These are phyloP conservation scores for Tympanuchus pallidicinctus DNA, from an alignment of 2,113 vertebrate genomes.

Conservation along the genomic window DNA sequence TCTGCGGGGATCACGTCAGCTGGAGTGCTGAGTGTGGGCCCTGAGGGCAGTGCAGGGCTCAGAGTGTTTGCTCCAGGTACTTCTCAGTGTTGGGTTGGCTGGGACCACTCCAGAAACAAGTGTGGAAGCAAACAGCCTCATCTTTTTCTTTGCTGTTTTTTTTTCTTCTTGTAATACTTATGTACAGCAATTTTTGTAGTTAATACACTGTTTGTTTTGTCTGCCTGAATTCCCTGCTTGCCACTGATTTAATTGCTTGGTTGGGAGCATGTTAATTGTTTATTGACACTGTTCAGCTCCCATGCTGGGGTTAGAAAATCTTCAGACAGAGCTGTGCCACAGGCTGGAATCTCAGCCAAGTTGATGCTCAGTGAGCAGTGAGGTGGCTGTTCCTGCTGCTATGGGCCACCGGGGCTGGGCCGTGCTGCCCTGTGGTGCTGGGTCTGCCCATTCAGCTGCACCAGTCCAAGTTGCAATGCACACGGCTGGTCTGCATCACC, in stretches of 20 bases:
- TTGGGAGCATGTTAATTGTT: constrained; percentile 44
- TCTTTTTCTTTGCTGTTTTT: neutral
- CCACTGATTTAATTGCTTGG: constrained; percentile 52
- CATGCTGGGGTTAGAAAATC: constrained; percentile 39
- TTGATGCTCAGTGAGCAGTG: neutral
- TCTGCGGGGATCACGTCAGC: neutral
- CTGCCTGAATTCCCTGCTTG: constrained; percentile 31
- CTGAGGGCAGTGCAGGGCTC: neutral
- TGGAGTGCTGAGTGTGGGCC: neutral
- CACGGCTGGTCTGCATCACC: neutral
- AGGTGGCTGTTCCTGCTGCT: fast-evolving
- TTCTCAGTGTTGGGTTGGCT: too few species aligned
- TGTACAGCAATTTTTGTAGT: neutral
- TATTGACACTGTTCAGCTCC: constrained; percentile 44
- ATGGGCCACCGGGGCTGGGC: fast-evolving
- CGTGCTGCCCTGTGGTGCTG: fast-evolving
- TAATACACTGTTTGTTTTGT: constrained; percentile 1
- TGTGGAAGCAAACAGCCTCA: neutral
- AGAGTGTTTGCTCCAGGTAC: neutral
- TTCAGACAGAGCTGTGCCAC: neutral
- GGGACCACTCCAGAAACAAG: neutral
- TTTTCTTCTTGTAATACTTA: neutral
- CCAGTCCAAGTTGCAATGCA: fast-evolving
- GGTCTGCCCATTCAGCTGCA: fast-evolving
- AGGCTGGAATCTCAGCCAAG: neutral